Percentiles rank a stretch among this genome's conserved stretches.
Conservation (phyloP, 2,888 invertebrate species). For the Drosophila sordidula region DNA sequence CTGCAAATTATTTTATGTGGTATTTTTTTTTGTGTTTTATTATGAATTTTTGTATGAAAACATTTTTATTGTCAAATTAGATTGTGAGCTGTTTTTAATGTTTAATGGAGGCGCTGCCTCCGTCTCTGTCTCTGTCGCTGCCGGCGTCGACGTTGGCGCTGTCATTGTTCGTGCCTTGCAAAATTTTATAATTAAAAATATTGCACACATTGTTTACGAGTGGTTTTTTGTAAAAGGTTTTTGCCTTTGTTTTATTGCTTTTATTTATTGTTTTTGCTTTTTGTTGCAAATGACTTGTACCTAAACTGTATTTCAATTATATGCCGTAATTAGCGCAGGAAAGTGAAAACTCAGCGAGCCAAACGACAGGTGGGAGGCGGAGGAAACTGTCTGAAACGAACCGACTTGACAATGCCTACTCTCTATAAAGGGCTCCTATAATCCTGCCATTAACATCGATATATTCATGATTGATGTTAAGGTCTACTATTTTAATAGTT, state of each 20-base stretch:
- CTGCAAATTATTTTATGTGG: constrained; percentile 34
- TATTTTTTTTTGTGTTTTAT: constrained; percentile 14
- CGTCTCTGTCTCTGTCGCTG: constrained; percentile 1
- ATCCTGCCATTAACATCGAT: too few relatives aligned
- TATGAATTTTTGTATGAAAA: constrained; percentile 6
- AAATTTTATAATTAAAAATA: constrained; percentile 20
- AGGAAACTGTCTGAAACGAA: neutral
- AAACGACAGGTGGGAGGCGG: neutral
- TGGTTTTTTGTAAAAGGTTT: neutral
- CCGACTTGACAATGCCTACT: constrained; percentile 2
- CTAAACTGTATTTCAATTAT: constrained; percentile 23
- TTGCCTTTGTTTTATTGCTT: constrained; percentile 9
- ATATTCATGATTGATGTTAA: too few relatives aligned
- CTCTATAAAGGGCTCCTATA: neutral
- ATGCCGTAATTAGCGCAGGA: constrained; percentile 18
- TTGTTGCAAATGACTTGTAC: constrained; percentile 7
- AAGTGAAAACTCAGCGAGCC: constrained; percentile 1
- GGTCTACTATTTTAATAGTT: too few relatives aligned
- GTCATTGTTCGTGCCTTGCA: constrained; percentile 15
- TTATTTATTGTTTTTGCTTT: neutral
- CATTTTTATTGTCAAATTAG: constrained; percentile 56
- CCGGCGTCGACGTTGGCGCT: constrained; percentile 2
- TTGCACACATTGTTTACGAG: constrained; percentile 27
- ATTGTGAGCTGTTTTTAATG: constrained; percentile 42
- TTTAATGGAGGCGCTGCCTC: constrained; percentile 35